Conservation (phyloP, 2,113 vertebrate species). For the Quiscalus mexicanus region DNA sequence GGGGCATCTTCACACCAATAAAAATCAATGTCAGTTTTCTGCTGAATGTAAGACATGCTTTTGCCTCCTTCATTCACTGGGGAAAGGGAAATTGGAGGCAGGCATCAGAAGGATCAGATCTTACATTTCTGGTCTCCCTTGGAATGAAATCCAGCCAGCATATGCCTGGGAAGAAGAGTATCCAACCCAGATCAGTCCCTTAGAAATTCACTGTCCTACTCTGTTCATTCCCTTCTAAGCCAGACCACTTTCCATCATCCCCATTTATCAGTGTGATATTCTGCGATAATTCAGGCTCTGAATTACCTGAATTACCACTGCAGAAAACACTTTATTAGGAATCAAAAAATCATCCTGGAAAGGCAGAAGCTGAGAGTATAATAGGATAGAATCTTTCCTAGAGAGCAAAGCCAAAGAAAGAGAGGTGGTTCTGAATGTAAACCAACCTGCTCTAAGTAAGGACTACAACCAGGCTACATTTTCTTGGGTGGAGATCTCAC, state of each 20-base stretch:
- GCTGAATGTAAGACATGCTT: not conserved
- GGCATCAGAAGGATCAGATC: not conserved
- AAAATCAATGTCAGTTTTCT: not conserved
- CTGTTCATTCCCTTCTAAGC: not conserved
- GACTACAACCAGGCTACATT: not conserved
- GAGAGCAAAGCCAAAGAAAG: not conserved
- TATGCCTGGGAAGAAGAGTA: not conserved
- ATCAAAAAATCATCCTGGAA: not conserved
- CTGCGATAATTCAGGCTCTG: not conserved
- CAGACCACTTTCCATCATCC: not conserved
- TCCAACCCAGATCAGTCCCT: not conserved
- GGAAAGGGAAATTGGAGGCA: not conserved
- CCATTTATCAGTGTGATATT: not conserved
- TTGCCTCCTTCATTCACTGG: not conserved
- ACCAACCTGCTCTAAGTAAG: not conserved
- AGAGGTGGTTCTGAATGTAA: not conserved
- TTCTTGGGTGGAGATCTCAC: not conserved
- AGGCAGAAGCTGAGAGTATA: not conserved
- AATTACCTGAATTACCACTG: not conserved
- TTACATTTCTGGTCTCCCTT: not conserved
- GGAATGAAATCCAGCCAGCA: not conserved
- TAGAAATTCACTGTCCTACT: not conserved
- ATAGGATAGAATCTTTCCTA: not conserved
- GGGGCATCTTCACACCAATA: not conserved
- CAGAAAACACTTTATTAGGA: not conserved